Base-by-base conservation (phyloP, 2,888 invertebrate species). In the Urechis unicinctus region DNA sequence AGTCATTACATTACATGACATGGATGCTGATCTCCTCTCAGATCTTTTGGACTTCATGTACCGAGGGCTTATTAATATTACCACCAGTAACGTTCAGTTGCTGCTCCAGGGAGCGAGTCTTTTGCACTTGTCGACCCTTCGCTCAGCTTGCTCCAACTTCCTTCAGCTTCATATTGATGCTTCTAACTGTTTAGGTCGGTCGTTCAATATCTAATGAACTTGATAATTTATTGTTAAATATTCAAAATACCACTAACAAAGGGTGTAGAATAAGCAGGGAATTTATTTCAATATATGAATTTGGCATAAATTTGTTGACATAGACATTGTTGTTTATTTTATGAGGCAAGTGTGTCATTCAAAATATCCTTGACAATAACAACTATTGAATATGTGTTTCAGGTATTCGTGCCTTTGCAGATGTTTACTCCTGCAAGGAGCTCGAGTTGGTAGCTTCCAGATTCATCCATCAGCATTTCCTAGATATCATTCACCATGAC, bases 391-490 rank as follows among this genome's bases (percentile, higher is more conserved):
- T 43, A n/a, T 58, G 25, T 22, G 28, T 57, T 58, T 4, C 66
- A 75, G 75, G 75, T 48, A 75, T 75, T 49, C 70, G 73, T 30
- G 66, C 66, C 28, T 70, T 75, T 60, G 75, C 75, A 24, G 75
- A 75, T 57, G 66, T 73, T 59, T 75, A 72, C 60, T 70, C 71
- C 56, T 73, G 73, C 61, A 61, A 62, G n/a, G 74, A 75, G 49
- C 62, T 75, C 26, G 72, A 72, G 54, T 59, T 66, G 6, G 62
- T 65, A 13, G 68, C 75, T 1, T 56, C 69, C 24, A 68, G 70
- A 28, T 75, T 69, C 61, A 68, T 75, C 25, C 68, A 68, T 52
- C 72, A 73, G 51, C 73, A 75, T 61, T 74, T 75, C 58, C 63
- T 71, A 1, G 72, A 74, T 43, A 72, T 75, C 6, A 67, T 71